Percentiles rank a stretch among this genome's conserved stretches.
Conservation (phyloP, 2,113 vertebrate species). For the Pachycephala philippinensis region DNA sequence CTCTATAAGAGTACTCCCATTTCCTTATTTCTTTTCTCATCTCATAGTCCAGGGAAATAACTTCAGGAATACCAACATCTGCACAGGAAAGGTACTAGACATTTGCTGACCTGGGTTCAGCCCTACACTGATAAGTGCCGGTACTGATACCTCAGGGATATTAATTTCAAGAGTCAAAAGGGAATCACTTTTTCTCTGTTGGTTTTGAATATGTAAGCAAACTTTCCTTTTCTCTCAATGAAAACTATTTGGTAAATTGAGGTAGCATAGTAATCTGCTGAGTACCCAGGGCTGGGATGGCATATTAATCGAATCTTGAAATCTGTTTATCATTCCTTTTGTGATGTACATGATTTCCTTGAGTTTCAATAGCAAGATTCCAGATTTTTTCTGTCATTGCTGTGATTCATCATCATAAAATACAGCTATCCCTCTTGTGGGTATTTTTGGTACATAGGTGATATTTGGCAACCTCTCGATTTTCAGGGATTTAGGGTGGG, state of each 20-base stretch:
- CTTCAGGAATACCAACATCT: background rate
- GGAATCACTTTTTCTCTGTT: background rate
- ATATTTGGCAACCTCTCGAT: background rate
- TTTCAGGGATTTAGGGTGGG: background rate
- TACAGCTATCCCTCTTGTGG: background rate
- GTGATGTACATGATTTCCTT: background rate
- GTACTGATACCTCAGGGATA: background rate
- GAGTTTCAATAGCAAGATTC: background rate
- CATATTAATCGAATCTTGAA: background rate
- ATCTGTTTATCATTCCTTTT: background rate
- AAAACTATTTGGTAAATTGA: background rate
- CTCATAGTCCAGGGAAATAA: conserved; percentile 1
- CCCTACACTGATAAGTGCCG: background rate
- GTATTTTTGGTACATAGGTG: background rate
- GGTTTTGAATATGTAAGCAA: background rate
- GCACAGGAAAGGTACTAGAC: conserved; percentile 20
- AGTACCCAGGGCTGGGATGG: background rate
- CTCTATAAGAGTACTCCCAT: background rate
- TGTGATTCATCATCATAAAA: background rate
- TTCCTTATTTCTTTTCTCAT: conserved; percentile 21
- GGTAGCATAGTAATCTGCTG: background rate
- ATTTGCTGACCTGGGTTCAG: background rate
- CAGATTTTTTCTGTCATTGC: background rate
- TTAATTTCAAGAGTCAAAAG: background rate
- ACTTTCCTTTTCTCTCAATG: background rate